These are phyloP conservation scores for Muraenolepis orangiensis DNA, from an alignment of 2,797 vertebrate species.

Conservation along the genomic window DNA sequence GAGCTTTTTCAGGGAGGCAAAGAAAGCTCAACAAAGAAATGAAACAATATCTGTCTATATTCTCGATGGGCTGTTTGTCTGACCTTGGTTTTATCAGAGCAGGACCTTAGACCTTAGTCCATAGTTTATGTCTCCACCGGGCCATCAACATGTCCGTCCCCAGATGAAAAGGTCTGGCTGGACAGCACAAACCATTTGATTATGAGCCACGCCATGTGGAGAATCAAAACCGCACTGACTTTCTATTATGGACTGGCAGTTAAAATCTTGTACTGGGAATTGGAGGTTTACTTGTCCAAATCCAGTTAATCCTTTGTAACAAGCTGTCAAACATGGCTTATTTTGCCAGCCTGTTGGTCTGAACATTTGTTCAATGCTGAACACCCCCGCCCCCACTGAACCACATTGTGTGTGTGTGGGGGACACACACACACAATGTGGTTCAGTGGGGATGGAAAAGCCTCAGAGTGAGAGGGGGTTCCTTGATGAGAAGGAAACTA, in stretches of 20 bases:
- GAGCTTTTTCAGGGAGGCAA: not conserved
- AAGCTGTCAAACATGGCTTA: not conserved
- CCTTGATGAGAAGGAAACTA: not conserved
- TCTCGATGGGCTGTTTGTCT: slow-evolving; percentile 9
- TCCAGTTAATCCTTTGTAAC: not conserved
- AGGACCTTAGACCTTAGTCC: not conserved
- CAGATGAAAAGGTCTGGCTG: not conserved
- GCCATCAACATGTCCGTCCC: slow-evolving; percentile 41
- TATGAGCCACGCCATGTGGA: slow-evolving; percentile 1
- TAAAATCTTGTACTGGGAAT: not conserved
- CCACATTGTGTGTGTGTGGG: not conserved
- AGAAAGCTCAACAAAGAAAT: not conserved
- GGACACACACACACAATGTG: not conserved
- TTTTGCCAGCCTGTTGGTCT: not conserved
- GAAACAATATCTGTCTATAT: slow-evolving; percentile 1
- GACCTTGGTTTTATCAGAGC: slow-evolving; percentile 31
- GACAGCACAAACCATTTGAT: slow-evolving; percentile 20
- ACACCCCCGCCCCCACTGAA: not conserved
- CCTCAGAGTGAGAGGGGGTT: not conserved
- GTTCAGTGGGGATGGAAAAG: not conserved
- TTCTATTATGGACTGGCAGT: slow-evolving; percentile 3
- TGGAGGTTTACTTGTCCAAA: not conserved
- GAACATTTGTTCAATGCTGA: not conserved
- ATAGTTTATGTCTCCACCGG: slow-evolving; percentile 17
- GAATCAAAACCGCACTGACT: slow-evolving; percentile 9